Percentiles rank a stretch among this genome's conserved stretches.
These are phyloP conservation scores for Leptoclinus maculatus DNA, from an alignment of 2,797 vertebrate genomes.

Conservation along the genomic window DNA sequence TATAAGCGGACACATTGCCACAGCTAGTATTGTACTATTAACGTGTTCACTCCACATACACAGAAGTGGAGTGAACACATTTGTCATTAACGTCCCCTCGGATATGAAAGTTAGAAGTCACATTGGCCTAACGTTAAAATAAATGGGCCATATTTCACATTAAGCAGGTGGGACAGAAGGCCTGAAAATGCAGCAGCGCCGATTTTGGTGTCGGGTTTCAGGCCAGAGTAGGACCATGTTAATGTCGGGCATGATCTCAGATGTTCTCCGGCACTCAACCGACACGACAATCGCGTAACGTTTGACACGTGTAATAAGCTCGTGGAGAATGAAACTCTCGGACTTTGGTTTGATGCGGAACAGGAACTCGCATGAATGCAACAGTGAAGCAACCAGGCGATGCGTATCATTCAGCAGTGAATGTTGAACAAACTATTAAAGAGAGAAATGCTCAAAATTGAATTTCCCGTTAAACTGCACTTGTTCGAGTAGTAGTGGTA, in stretches of 20 bases:
- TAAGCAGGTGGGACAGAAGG: background rate
- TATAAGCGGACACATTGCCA: background rate
- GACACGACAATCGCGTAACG: background rate
- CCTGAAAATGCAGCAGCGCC: background rate
- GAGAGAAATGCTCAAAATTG: background rate
- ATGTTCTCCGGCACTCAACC: background rate
- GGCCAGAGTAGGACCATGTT: background rate
- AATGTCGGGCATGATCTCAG: background rate
- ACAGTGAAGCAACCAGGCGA: fast-evolving
- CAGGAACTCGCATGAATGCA: background rate
- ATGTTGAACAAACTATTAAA: background rate
- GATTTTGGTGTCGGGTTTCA: background rate
- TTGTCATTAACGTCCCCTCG: background rate
- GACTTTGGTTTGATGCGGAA: background rate
- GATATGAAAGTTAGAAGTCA: background rate
- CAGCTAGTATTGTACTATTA: too few relatives aligned
- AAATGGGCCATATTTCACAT: background rate
- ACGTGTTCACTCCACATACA: too few relatives aligned
- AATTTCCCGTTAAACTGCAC: background rate
- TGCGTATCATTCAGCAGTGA: background rate
- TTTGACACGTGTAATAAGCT: constrained; percentile 39
- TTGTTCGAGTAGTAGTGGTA: too few relatives aligned
- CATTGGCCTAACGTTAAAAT: background rate
- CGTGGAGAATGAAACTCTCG: background rate
- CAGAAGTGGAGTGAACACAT: background rate